phyloP scores from a whole-genome alignment of 2,797 vertebrate genomes.

The Peromyscus aztecus region DNA sequence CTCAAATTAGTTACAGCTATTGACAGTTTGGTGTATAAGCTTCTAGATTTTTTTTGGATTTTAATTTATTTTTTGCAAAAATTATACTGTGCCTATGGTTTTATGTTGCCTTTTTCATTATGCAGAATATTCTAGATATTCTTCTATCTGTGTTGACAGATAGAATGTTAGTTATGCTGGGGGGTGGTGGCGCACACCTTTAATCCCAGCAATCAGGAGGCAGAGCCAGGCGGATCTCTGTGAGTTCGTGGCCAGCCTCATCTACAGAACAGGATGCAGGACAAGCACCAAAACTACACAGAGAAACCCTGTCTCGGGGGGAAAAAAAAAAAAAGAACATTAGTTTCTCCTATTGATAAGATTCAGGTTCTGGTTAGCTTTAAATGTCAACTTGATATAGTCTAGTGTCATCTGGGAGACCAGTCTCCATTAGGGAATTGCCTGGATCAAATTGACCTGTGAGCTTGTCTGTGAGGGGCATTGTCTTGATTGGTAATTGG shows the following conservation, averaged over 20 bases:
- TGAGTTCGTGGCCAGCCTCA: too few relatives aligned
- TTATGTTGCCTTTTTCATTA: constrained; percentile 27
- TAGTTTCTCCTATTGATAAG: constrained; percentile 50
- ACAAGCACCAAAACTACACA: too few relatives aligned
- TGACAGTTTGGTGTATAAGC: constrained; percentile 37
- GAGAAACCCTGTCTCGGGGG: too few relatives aligned
- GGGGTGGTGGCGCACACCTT: too few relatives aligned
- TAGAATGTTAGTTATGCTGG: constrained; percentile 15
- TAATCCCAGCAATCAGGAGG: too few relatives aligned
- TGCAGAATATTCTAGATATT: constrained; percentile 24
- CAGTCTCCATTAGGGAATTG: neutral
- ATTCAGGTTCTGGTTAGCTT: constrained; percentile 5
- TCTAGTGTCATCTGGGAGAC: neutral
- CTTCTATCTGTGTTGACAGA: constrained; percentile 30
- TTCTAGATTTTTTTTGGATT: constrained; percentile 51
- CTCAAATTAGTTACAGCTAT: constrained; percentile 12
- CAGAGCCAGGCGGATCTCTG: too few relatives aligned
- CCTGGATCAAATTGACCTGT: neutral
- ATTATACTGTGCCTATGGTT: neutral
- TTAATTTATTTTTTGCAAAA: constrained; percentile 33
- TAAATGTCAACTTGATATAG: neutral
- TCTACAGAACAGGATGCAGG: too few relatives aligned
- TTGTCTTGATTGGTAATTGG: neutral
- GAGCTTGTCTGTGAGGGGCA: neutral
- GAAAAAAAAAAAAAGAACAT: neutral